Conservation (phyloP, 2,888 invertebrate genomes). For the Mantis religiosa region DNA sequence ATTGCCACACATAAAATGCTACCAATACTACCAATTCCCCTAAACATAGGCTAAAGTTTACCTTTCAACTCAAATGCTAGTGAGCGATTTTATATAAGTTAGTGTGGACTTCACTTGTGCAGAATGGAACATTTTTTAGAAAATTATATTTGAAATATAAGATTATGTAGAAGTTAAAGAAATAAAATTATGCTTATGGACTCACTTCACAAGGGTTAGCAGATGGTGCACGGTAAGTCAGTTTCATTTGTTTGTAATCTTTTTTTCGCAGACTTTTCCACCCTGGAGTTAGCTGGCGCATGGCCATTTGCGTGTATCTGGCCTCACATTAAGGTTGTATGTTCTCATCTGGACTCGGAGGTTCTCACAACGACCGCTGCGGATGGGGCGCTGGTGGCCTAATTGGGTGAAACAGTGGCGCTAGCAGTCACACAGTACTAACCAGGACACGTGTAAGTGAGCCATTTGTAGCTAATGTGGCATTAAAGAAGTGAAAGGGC, state of each 20-base stretch:
- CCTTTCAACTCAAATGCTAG: too few species aligned
- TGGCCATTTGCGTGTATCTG: background rate
- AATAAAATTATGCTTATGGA: background rate
- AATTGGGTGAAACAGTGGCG: background rate
- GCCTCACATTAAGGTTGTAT: background rate
- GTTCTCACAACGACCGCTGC: background rate
- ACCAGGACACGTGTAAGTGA: background rate
- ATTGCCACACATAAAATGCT: too few species aligned
- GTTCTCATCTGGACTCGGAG: background rate
- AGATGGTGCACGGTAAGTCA: background rate
- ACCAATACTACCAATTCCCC: too few species aligned
- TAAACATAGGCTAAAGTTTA: too few species aligned
- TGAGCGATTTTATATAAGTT: too few species aligned
- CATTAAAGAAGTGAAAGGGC: background rate
- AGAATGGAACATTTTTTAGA: too few species aligned
- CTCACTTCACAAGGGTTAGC: background rate
- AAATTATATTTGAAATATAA: too few species aligned
- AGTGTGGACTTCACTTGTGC: too few species aligned
- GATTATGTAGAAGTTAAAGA: too few species aligned
- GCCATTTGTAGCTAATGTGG: background rate
- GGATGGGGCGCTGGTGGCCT: background rate
- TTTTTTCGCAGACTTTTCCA: background rate
- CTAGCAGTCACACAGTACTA: background rate
- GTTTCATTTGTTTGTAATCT: background rate
- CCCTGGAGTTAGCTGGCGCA: background rate